Percentiles rank a stretch among this genome's conserved stretches.
Conservation (phyloP, 64 coral and sea anemone genomes). For the Trachythela sp. region DNA sequence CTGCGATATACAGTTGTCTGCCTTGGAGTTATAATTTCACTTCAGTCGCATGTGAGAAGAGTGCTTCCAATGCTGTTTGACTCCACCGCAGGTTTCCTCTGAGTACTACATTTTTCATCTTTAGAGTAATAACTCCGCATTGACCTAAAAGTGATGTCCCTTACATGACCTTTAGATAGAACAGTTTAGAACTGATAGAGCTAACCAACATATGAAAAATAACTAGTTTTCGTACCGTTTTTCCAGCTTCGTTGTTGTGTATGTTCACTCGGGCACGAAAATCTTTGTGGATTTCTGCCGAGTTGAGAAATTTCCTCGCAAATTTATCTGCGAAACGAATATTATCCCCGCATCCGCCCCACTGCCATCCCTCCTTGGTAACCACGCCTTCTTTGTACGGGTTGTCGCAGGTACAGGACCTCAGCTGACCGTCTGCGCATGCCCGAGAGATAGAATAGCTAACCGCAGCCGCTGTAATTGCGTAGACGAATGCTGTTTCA, state of each 20-base stretch:
- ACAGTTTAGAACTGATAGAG: too few relatives aligned
- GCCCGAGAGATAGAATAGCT: slow-evolving; percentile 80
- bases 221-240: slow-evolving; percentile 69
- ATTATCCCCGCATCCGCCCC: slow-evolving; percentile 96
- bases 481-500: slow-evolving; percentile 82
- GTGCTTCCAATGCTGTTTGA: too few relatives aligned
- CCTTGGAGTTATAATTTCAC: too few relatives aligned
- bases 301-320: slow-evolving; percentile 77
- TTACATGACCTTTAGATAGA: too few relatives aligned
- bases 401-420: slow-evolving; percentile 73
- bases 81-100: too few relatives aligned
- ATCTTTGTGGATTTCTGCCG: slow-evolving; percentile 72
- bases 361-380: slow-evolving; percentile 83
- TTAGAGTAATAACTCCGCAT: too few relatives aligned
- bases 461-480: slow-evolving; percentile 88
- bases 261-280: slow-evolving; percentile 84
- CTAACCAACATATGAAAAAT: too few relatives aligned
- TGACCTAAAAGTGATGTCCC: too few relatives aligned
- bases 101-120: too few relatives aligned
- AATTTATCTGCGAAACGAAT: slow-evolving; percentile 93
- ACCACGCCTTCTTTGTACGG: slow-evolving; percentile 49
- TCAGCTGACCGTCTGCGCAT: slow-evolving; percentile 68
- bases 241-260: slow-evolving; percentile 95
- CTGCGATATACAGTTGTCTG: too few relatives aligned
- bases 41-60: too few relatives aligned